Conservation (phyloP, 2,797 vertebrate genomes). For the Acanthopagrus latus region DNA sequence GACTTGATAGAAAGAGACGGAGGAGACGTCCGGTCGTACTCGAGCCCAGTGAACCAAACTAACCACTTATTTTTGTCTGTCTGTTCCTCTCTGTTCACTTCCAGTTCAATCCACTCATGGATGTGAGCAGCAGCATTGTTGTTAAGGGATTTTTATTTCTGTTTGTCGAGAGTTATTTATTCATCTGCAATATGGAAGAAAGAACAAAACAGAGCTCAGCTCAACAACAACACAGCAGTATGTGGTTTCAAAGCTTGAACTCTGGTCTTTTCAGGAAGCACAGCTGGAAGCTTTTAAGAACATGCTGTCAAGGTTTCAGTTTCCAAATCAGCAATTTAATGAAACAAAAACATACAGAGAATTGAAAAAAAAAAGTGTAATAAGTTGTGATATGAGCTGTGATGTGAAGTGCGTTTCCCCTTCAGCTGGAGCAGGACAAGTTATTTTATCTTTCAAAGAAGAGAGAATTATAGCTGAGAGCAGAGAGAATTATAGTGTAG, state of each 20-base stretch:
- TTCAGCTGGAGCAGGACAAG: no score
- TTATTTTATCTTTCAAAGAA: no score
- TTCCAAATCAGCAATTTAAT: background rate
- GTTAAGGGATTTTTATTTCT: background rate
- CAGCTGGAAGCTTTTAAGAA: background rate
- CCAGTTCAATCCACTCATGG: background rate
- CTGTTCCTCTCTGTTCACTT: slow-evolving; percentile 1
- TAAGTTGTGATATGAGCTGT: background rate
- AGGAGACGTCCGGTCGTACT: slow-evolving; percentile 5
- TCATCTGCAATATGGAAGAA: background rate
- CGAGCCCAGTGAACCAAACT: slow-evolving; percentile 28
- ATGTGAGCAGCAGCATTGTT: background rate
- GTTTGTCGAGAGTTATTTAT: background rate
- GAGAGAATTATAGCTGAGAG: no score
- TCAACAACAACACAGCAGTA: background rate
- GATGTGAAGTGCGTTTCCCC: background rate
- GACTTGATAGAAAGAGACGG: slow-evolving; percentile 25
- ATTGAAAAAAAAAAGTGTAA: background rate
- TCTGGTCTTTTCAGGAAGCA: background rate
- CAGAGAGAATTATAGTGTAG: background rate
- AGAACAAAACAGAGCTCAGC: background rate
- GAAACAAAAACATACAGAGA: background rate
- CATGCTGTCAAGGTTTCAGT: background rate
- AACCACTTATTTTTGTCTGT: background rate
- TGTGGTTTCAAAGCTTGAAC: background rate